Conservation (phyloP, 2,888 invertebrate genomes). For the Melinopterus prodromus region DNA sequence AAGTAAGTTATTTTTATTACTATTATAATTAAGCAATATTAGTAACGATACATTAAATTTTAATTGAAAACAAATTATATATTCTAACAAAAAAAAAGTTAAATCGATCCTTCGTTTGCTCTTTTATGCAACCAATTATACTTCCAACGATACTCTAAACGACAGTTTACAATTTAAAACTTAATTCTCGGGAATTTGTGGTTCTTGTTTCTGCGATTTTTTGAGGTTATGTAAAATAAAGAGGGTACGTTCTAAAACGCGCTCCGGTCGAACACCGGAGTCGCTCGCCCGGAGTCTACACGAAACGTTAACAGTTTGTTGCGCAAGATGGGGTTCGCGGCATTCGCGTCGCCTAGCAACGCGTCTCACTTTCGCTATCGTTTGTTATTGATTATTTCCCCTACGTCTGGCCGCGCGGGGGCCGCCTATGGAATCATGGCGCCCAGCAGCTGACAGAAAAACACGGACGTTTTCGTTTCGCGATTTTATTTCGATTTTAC, state of each 20-base stretch:
- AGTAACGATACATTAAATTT: too few species aligned
- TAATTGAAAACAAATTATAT: too few species aligned
- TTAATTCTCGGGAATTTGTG: neutral
- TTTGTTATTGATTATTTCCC: constrained; percentile 61
- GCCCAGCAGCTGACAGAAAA: constrained; percentile 61
- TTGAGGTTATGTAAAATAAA: neutral
- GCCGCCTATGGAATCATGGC: constrained; percentile 56
- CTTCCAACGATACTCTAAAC: too few species aligned
- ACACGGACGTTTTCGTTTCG: constrained; percentile 45
- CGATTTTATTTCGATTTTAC: constrained; percentile 42
- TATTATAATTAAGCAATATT: too few species aligned
- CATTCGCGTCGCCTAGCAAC: constrained; percentile 56
- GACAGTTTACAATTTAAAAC: too few species aligned
- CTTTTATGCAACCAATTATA: too few species aligned
- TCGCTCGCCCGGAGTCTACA: constrained; percentile 27
- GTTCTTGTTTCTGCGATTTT: neutral
- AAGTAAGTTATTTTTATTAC: constrained; percentile 68
- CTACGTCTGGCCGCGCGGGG: constrained; percentile 57
- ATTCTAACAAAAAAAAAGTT: too few species aligned
- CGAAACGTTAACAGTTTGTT: constrained; percentile 23
- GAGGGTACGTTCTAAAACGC: neutral
- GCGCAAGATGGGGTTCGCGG: constrained; percentile 32
- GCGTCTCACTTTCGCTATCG: constrained; percentile 60
- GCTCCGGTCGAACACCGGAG: neutral
- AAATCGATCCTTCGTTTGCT: too few species aligned